These are phyloP conservation scores for Eristalis arbustorum DNA, from an alignment of 2,888 invertebrate genomes.

Conservation along the genomic window DNA sequence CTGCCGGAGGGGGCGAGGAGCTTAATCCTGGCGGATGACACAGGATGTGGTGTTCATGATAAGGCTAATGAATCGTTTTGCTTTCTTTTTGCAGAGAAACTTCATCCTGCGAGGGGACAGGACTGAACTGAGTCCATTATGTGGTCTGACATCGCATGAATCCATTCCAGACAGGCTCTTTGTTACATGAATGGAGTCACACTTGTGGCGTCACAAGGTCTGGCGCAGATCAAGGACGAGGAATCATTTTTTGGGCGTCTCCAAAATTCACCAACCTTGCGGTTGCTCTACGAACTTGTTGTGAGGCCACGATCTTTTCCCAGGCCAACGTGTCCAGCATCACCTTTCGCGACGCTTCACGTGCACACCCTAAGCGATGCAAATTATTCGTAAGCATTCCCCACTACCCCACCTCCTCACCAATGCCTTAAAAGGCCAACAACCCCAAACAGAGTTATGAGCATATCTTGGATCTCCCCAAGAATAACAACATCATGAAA, in stretches of 20 bases:
- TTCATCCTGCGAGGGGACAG: background rate
- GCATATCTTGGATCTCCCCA: background rate
- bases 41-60: slow-evolving; percentile 29
- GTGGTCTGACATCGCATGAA: background rate
- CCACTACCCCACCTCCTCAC: background rate
- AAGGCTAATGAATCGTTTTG: slow-evolving; percentile 52
- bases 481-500: background rate
- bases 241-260: background rate
- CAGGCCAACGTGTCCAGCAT: background rate
- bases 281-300: background rate
- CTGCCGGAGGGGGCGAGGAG: background rate
- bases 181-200: background rate
- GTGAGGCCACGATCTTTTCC: background rate
- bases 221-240: background rate
- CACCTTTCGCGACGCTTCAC: no score
- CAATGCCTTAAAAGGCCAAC: background rate
- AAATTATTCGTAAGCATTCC: background rate
- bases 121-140: background rate
- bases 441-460: background rate
- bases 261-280: background rate
- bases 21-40: slow-evolving; percentile 43
- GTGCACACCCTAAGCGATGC: background rate
- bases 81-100: background rate
- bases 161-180: background rate
- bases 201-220: background rate